phyloP scores from a whole-genome alignment of 2,797 vertebrate species.

The Pelochelys cantorii region DNA sequence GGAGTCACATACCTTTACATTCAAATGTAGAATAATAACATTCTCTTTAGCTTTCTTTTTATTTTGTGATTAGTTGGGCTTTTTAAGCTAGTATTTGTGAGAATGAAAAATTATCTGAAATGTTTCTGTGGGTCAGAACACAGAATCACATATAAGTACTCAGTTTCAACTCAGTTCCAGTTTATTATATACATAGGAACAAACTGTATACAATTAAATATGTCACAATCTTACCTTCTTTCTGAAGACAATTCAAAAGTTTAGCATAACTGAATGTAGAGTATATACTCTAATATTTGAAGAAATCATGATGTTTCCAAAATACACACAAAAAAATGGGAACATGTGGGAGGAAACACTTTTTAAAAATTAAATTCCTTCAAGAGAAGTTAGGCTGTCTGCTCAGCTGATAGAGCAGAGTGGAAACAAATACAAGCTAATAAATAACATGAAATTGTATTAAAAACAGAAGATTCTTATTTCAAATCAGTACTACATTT shows the following conservation, averaged over 20 bases:
- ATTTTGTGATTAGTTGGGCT: neutral
- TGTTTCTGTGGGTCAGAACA: neutral
- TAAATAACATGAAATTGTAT: neutral
- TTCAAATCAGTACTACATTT: conserved; percentile 3
- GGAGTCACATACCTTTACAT: neutral
- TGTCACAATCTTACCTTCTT: conserved; percentile 9
- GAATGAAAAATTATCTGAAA: neutral
- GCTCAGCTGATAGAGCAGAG: neutral
- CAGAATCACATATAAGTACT: neutral
- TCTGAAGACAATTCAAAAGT: neutral
- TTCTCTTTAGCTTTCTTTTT: neutral
- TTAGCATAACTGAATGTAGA: neutral
- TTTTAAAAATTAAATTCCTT: neutral
- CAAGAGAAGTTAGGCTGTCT: neutral
- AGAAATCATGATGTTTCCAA: neutral
- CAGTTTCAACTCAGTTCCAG: neutral
- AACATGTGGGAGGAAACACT: neutral
- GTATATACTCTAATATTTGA: conserved; percentile 3
- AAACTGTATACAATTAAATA: conserved; percentile 7
- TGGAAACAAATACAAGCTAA: neutral
- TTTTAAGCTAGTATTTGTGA: neutral
- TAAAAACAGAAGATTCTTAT: conserved; percentile 1
- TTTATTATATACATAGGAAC: neutral
- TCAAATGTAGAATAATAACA: conserved; percentile 3
- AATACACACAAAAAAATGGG: neutral